phyloP scores from a whole-genome alignment of 2,113 vertebrate genomes.

The Semicossyphus pulcher region DNA sequence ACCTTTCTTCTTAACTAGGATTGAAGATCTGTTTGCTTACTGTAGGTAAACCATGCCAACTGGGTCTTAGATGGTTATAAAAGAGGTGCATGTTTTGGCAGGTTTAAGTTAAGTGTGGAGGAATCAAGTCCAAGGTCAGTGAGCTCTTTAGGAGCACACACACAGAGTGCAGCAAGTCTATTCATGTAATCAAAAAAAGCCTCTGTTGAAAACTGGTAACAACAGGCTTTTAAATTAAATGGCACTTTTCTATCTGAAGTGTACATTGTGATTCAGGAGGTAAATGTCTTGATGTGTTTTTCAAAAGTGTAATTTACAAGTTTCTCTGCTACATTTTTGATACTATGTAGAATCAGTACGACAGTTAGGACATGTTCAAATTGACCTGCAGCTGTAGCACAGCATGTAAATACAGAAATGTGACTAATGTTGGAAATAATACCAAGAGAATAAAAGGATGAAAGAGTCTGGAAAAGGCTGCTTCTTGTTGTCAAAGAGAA shows the following conservation, averaged over 20 bases:
- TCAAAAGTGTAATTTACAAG: not conserved
- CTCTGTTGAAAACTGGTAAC: slow-evolving; percentile 1
- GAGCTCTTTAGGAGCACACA: slow-evolving; percentile 9
- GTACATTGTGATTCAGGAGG: not conserved
- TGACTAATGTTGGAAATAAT: slow-evolving; percentile 54
- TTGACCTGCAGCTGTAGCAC: slow-evolving; percentile 5
- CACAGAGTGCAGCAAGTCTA: not conserved
- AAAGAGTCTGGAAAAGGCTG: not conserved
- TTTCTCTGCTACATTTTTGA: not conserved
- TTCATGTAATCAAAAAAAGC: not conserved
- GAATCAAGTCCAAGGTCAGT: slow-evolving; percentile 54
- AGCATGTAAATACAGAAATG: slow-evolving; percentile 48
- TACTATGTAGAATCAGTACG: not conserved
- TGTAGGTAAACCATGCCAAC: not conserved
- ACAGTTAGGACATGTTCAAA: not conserved
- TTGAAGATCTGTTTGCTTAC: not conserved
- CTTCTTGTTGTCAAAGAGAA: slow-evolving; percentile 5
- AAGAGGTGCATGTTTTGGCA: not conserved
- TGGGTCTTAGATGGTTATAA: not conserved
- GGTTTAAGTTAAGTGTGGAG: slow-evolving; percentile 17
- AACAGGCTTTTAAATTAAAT: not conserved
- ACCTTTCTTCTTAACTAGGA: not conserved
- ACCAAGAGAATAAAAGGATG: slow-evolving; percentile 31
- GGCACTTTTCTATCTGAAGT: not conserved
- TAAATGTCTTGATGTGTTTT: not conserved